A percentile compares a stretch with the other conserved stretches of the same genome.
Evolutionary conservation across 2,888 invertebrate species (phyloP).

Genomic region (Eupithecia insigniata): DNA sequence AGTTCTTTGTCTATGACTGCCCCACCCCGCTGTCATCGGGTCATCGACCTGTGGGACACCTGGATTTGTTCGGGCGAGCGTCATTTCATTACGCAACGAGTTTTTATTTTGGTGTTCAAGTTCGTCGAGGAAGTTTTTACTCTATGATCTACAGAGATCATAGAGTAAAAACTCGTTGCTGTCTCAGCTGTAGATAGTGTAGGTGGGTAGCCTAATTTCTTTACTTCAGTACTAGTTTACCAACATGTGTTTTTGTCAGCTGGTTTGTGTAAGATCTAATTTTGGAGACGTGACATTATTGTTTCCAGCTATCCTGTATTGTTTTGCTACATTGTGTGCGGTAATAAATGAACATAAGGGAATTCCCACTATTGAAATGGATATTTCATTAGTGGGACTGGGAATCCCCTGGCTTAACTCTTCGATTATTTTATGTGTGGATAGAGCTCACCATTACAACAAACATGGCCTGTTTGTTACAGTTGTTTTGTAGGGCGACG

Average conservation of each 20-base stretch:
- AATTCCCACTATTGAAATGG: neutral
- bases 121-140: too few species aligned
- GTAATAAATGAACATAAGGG: neutral
- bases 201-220: neutral
- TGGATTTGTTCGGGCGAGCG: constrained; percentile 59
- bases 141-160: too few species aligned
- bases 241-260: neutral
- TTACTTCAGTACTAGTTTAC: constrained; percentile 16
- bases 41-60: constrained; percentile 70
- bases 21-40: constrained; percentile 64
- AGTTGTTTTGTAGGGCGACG: too few species aligned
- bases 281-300: constrained; percentile 10
- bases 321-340: neutral
- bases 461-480: too few species aligned
- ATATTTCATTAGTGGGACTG: too few species aligned
- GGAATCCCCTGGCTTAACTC: too few species aligned
- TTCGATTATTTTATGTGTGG: too few species aligned
- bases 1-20: constrained; percentile 58
- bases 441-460: too few species aligned
- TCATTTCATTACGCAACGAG: constrained; percentile 57
- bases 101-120: constrained; percentile 39
- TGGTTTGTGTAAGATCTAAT: constrained; percentile 23
- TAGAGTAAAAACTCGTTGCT: too few species aligned
- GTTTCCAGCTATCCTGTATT: neutral
- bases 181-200: neutral